Evolutionary conservation across 2,113 vertebrate genomes (phyloP).

Genomic region (Actenoides hombroni): DNA sequence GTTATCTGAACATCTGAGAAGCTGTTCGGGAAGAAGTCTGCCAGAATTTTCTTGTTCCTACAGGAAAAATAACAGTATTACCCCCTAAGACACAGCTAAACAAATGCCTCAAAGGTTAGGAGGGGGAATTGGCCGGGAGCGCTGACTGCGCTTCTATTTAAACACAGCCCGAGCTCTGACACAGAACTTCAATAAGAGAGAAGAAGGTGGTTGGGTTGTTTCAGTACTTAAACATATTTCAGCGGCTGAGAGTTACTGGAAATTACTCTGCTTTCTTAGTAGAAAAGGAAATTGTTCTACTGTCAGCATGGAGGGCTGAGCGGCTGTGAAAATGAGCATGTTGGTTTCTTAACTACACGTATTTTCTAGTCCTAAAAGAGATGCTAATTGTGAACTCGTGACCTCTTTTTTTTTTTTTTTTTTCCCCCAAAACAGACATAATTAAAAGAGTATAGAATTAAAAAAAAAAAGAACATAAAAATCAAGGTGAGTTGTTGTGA

Average conservation of each 20-base stretch:
- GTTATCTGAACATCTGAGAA: neutral
- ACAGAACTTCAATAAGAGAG: conserved; percentile 4
- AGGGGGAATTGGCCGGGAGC: neutral
- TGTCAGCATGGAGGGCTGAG: neutral
- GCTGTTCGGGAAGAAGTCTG: neutral
- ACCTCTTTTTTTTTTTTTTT: neutral
- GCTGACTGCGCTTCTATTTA: neutral
- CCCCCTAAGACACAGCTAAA: neutral
- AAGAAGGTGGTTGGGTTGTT: conserved; percentile 22
- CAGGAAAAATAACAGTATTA: conserved; percentile 3
- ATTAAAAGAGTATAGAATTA: neutral
- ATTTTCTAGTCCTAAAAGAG: neutral
- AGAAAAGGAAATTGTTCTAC: conserved; percentile 50
- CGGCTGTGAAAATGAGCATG: neutral
- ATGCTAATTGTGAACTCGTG: neutral
- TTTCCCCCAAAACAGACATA: neutral
- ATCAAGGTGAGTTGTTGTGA: neutral
- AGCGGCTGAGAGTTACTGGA: conserved; percentile 57
- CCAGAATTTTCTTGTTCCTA: conserved; percentile 25
- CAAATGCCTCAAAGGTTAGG: neutral
- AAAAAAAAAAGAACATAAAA: neutral
- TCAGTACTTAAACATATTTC: conserved; percentile 9
- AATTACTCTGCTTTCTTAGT: neutral
- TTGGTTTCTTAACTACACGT: neutral
- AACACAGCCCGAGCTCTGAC: neutral